Base-by-base conservation (phyloP, 2,888 invertebrate species). In the Tachina lurida region DNA sequence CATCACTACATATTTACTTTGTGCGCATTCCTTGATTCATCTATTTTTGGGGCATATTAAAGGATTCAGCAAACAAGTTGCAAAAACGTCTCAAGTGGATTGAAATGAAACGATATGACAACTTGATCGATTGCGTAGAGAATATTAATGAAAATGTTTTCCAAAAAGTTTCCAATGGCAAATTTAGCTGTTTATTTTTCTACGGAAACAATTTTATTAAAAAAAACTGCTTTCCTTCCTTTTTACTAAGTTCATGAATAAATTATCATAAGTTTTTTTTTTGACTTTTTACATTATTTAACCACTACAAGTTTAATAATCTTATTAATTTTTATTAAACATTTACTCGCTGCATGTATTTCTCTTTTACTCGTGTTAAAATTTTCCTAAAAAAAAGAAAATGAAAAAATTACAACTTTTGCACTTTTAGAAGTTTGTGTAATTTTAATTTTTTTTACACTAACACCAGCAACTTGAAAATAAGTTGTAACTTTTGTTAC, bases 391-490 rank as follows among this genome's bases (percentile, higher is more conserved):
- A 12, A 49, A 12, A 52, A 52, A 15, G 22, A 22, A 77, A 45
- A 49, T 2, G 10, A 4, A 19, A 17, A 60, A 43, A 43, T 54
- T 43, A 60, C 15, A 78, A 45, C 17, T 78, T 78, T 70, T 15
- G 9, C 41, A 58, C 39, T 43, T n/a, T 45, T 58, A 49, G 31
- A 74, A 60, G 80, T 60, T 58, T 74, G 67, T 68, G 43, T 58
- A 67, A 60, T 74, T 74, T 74, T 52, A 80, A 74, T 67, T 67
- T 47, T 77, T 76, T 41, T 65, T 79, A 22, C 17, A 54, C 56
- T 65, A 39, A n/a, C 15, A 73, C 41, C n/a, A 56, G 22, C 22
- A 67, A 65, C 41, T 49, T 22, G 19, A 47, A 43, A 73, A 79
- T 22, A 70, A 63, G 43, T 31, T n/a, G n/a, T n/a, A 71, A 67